Percentiles rank a stretch among this genome's conserved stretches.
These are phyloP conservation scores for Daboia siamensis DNA, from an alignment of 2,113 vertebrate genomes.

Conservation along the genomic window DNA sequence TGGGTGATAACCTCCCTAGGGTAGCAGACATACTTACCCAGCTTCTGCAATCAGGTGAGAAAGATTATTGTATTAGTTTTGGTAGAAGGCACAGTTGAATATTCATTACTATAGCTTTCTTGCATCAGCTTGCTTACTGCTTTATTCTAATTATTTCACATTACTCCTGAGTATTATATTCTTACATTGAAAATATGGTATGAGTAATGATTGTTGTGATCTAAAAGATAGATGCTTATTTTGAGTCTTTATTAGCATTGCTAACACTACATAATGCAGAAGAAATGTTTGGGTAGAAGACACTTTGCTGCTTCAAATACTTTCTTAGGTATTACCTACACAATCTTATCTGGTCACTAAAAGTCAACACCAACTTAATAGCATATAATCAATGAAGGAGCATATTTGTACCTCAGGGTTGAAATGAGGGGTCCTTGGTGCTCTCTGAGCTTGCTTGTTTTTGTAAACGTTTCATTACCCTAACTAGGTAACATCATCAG, in stretches of 20 bases:
- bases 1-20: constrained; percentile 91
- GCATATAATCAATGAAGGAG: not conserved
- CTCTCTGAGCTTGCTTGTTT: too few relatives aligned
- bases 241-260: not conserved
- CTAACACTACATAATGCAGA: not conserved
- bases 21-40: constrained; percentile 96
- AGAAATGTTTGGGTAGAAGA: not conserved
- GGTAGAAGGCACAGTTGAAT: not conserved
- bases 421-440: too few relatives aligned
- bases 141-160: not conserved
- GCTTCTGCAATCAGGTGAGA: constrained; percentile 90
- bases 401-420: too few relatives aligned
- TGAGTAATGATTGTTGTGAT: not conserved
- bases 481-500: too few relatives aligned
- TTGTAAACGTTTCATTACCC: too few relatives aligned
- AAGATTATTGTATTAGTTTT: not conserved
- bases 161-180: not conserved
- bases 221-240: not conserved
- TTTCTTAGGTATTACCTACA: not conserved
- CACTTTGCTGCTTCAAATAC: not conserved
- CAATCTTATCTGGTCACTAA: not conserved
- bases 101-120: not conserved
- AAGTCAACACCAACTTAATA: not conserved
- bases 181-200: not conserved
- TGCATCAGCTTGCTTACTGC: not conserved